Evolutionary conservation across 1,140 invertebrate species (phyloP), one percentile per base, ranked within the genome.

Genomic region (Drosophila equinoxialis): DNA sequence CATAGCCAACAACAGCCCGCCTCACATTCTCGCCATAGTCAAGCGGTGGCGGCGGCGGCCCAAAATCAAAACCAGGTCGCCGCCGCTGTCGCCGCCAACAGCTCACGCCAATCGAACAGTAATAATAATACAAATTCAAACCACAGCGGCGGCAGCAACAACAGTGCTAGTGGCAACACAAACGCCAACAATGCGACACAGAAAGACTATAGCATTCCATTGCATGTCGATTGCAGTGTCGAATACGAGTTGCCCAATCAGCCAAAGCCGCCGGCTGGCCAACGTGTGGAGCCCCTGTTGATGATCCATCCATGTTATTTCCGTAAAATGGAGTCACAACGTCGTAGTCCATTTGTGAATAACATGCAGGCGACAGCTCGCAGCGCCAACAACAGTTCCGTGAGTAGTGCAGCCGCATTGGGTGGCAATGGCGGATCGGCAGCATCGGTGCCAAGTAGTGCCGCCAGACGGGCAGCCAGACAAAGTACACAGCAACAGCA

Each of bases 271-370:
- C 96, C 96, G 70, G 95, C 95, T 76, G 96, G 96, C 33, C 95
- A 95, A 71, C 93, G 95, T 65, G 94, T 95, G 76, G 96, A 96
- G 89, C 96, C 96, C 23, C 93, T 96, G 77, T 94, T 96, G 60
- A 96, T 96, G 95, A 96, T 96, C 90, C 96, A 96, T 93, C 96
- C 96, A n/a, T 96, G 95, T 81, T 96, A 96, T 92, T 96, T 96
- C 93, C 93, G 96, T 67, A 95, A 96, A 92, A 96, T 96, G 90
- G 96, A 96, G 87, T 95, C 95, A 72, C 95, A 96, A 86, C 93
- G 95, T 70, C 94, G 95, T 60, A 95, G 95, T 89, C 95, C 95
- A 14, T 96, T 96, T 91, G 94, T 95, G 23, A 95, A 95, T 92
- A 95, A 95, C 90, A 93, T 95, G 68, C 91, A 93, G 70, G 91